These are phyloP conservation scores for Rhea americana DNA, from an alignment of 2,113 vertebrate genomes.

Conservation along the genomic window DNA sequence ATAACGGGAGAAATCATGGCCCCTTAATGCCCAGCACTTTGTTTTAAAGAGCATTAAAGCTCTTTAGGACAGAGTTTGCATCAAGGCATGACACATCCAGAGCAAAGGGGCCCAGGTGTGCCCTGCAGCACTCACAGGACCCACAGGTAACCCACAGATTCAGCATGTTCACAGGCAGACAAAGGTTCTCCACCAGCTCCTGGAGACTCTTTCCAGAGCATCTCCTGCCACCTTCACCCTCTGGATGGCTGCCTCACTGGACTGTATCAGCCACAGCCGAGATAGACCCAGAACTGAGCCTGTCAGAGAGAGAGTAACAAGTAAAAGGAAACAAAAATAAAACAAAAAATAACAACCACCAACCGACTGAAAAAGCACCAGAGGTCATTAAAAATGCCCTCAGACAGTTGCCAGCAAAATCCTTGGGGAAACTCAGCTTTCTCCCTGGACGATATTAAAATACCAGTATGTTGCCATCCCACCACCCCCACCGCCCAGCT, in stretches of 20 bases:
- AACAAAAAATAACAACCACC: not conserved
- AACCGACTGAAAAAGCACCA: not conserved
- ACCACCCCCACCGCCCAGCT: not conserved
- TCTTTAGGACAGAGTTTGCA: not conserved
- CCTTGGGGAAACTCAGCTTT: not conserved
- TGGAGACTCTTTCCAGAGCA: not conserved
- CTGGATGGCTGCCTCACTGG: not conserved
- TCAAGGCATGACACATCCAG: not conserved
- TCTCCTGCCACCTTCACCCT: not conserved
- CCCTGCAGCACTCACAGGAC: not conserved
- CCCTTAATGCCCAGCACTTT: not conserved
- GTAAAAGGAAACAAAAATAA: not conserved
- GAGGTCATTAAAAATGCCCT: not conserved
- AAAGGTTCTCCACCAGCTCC: not conserved
- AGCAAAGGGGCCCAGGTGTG: not conserved
- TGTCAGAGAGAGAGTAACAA: not conserved
- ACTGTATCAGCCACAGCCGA: fast-evolving
- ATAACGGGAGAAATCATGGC: not conserved
- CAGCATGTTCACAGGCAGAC: not conserved
- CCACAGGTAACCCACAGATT: not conserved
- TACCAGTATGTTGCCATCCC: not conserved
- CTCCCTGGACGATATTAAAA: not conserved
- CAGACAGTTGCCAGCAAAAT: not conserved
- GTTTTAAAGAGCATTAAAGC: not conserved
- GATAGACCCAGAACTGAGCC: not conserved